Conservation (phyloP, 30 jellyfish, hydroid and myxozoan species). For the Aurelia sp. region DNA sequence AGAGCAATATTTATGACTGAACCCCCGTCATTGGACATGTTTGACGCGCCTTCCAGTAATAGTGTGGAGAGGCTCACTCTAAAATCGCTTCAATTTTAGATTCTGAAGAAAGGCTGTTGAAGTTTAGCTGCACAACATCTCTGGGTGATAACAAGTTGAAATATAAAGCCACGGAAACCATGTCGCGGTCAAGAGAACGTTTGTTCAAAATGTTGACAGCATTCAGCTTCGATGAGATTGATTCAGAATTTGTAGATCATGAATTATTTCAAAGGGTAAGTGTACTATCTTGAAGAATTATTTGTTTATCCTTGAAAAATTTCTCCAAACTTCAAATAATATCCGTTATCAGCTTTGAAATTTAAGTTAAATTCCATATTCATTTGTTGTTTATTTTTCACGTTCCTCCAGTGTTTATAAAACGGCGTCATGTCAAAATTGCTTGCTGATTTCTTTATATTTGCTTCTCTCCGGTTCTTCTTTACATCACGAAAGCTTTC, state of each 20-base stretch:
- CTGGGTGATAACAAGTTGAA: conserved; percentile 37
- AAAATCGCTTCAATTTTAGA: background rate
- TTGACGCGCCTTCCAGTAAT: too few species aligned
- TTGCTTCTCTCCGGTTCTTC: too few species aligned
- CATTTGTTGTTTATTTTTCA: too few species aligned
- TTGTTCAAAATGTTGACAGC: conserved; percentile 64
- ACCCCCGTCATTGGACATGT: too few species aligned
- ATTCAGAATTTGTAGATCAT: conserved; percentile 37
- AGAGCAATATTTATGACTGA: too few species aligned
- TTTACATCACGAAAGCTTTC: too few species aligned
- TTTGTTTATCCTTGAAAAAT: too few species aligned
- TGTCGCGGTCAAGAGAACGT: conserved; percentile 35
- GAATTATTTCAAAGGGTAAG: conserved; percentile 46
- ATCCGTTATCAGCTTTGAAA: background rate
- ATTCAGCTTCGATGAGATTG: conserved; percentile 54
- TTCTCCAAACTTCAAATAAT: too few species aligned
- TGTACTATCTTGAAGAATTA: background rate
- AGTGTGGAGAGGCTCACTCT: too few species aligned
- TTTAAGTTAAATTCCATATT: background rate
- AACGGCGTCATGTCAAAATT: too few species aligned
- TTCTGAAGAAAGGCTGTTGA: background rate
- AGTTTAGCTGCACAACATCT: conserved; percentile 11
- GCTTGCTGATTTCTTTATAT: too few species aligned
- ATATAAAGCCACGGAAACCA: background rate
- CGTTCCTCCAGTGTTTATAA: too few species aligned